These are phyloP conservation scores for Caenorhabditis latens DNA, from an alignment of 1,140 invertebrate species.

Conservation along the genomic window DNA sequence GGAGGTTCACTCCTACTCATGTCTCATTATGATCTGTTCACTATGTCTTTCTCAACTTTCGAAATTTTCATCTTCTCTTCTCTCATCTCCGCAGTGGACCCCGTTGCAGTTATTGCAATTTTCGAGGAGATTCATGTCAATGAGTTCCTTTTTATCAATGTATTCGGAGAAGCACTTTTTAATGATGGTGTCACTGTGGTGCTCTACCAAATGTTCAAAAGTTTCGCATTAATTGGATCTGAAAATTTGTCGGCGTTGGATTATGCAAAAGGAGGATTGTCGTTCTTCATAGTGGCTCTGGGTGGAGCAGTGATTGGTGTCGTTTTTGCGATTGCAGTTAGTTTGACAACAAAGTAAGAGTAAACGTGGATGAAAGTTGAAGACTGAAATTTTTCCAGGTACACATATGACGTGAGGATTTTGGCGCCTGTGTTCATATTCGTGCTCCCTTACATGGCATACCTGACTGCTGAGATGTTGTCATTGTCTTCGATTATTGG, in stretches of 20 bases:
- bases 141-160: constrained; percentile 95
- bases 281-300: constrained; percentile 92
- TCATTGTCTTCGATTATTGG: constrained; percentile 67
- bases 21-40: constrained; percentile 56
- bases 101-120: constrained; percentile 83
- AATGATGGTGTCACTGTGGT: constrained; percentile 99
- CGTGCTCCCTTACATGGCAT: constrained; percentile 67
- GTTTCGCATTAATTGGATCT: constrained; percentile 81
- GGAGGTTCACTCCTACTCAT: constrained; percentile 58
- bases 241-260: constrained; percentile 78
- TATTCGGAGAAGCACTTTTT: constrained; percentile 96
- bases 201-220: constrained; percentile 94
- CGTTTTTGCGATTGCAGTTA: constrained; percentile 93
- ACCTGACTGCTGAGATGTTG: constrained; percentile 67
- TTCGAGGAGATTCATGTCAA: constrained; percentile 78
- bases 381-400: constrained; percentile 59
- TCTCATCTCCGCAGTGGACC: constrained; percentile 97
- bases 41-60: constrained; percentile 81
- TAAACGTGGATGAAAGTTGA: no score
- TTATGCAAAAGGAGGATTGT: constrained; percentile 86
- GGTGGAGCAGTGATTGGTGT: constrained; percentile 93
- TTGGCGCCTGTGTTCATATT: constrained; percentile 71
- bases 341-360: constrained; percentile 79
- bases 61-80: constrained; percentile 93
- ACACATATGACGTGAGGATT: constrained; percentile 66